These are phyloP conservation scores for Micrastur ruficollis DNA, from an alignment of 2,797 vertebrate species.

Conservation along the genomic window DNA sequence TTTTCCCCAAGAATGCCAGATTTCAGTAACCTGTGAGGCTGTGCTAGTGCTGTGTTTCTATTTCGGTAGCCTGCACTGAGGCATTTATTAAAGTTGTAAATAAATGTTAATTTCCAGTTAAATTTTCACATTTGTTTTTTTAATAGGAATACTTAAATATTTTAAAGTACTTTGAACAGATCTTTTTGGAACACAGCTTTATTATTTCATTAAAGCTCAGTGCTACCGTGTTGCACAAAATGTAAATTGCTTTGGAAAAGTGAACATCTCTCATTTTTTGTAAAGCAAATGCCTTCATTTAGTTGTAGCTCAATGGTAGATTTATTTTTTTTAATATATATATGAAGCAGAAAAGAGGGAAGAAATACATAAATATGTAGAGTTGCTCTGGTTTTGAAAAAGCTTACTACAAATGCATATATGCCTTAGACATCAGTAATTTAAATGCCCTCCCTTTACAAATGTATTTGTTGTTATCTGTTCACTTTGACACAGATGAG, in stretches of 20 bases:
- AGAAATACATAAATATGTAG: background rate
- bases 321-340: background rate
- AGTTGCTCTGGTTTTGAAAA: background rate
- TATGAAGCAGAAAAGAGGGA: background rate
- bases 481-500: background rate
- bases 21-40: background rate
- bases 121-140: background rate
- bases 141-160: background rate
- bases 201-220: background rate
- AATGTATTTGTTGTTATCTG: background rate
- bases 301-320: background rate
- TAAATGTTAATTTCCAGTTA: background rate
- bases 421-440: background rate
- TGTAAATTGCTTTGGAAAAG: background rate
- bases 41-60: accelerated
- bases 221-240: background rate
- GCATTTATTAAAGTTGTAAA: background rate
- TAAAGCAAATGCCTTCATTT: background rate
- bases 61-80: background rate
- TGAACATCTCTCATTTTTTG: background rate
- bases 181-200: background rate
- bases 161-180: background rate
- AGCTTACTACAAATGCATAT: background rate
- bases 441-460: background rate
- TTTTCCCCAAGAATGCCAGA: background rate